phyloP scores from a whole-genome alignment of 2,888 invertebrate genomes.

The Alloscopus bannaensis region DNA sequence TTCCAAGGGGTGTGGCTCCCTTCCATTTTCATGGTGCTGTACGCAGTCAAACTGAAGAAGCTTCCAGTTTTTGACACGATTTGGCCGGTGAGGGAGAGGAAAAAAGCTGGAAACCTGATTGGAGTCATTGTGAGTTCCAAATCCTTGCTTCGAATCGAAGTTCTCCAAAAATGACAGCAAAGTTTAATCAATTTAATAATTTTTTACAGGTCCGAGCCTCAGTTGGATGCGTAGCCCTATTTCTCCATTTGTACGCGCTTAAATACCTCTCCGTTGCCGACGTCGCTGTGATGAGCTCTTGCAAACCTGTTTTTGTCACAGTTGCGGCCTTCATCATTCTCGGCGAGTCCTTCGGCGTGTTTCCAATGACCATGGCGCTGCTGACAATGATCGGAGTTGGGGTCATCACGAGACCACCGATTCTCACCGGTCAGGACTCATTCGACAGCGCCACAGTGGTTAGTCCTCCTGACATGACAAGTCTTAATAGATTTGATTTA shows the following conservation, averaged over 20 bases:
- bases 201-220: slow-evolving; percentile 56
- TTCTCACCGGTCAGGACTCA: slow-evolving; percentile 63
- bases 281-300: slow-evolving; percentile 43
- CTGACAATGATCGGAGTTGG: slow-evolving; percentile 67
- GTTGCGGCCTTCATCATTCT: slow-evolving; percentile 65
- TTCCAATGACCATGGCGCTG: slow-evolving; percentile 62
- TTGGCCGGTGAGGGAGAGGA: slow-evolving; percentile 41
- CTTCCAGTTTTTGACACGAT: slow-evolving; percentile 48
- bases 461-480: neutral
- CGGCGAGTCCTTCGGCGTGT: slow-evolving; percentile 65
- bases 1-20: slow-evolving; percentile 64
- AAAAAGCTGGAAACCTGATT: slow-evolving; percentile 42
- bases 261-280: slow-evolving; percentile 66
- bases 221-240: slow-evolving; percentile 57
- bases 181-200: neutral
- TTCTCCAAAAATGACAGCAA: too few species aligned
- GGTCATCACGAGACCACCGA: slow-evolving; percentile 67
- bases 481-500: neutral
- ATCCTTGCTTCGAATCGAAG: neutral
- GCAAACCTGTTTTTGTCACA: slow-evolving; percentile 58
- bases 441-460: slow-evolving; percentile 68
- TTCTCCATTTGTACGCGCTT: slow-evolving; percentile 63
- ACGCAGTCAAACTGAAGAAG: slow-evolving; percentile 26
- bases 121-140: slow-evolving; percentile 58
- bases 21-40: slow-evolving; percentile 54